A percentile compares a stretch with the other conserved stretches of the same genome.
phyloP scores from a whole-genome alignment of 2,113 vertebrate genomes.

The Dicerorhinus sumatrensis region DNA sequence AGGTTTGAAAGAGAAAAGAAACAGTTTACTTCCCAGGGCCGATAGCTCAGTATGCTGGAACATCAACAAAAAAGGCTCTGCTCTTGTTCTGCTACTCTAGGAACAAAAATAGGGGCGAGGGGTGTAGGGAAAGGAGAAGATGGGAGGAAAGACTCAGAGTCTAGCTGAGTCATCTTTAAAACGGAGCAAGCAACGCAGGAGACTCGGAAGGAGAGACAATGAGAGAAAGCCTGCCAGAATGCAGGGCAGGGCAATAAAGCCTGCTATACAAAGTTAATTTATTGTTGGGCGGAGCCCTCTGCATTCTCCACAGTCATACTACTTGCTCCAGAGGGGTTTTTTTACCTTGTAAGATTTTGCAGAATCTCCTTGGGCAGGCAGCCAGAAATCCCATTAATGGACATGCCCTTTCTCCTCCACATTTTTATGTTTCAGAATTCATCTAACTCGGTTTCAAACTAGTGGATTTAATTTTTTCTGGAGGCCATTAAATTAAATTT shows the following conservation, averaged over 20 bases:
- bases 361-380: constrained; percentile 43
- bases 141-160: constrained; percentile 1
- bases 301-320: not conserved
- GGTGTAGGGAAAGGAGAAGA: not conserved
- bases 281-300: not conserved
- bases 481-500: constrained; percentile 56
- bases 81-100: constrained; percentile 19
- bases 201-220: not conserved
- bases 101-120: not conserved
- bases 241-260: constrained; percentile 12
- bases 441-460: constrained; percentile 54
- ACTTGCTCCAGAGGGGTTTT: not conserved
- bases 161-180: constrained; percentile 31
- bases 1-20: constrained; percentile 17
- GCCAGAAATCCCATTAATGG: constrained; percentile 77
- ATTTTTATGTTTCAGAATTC: constrained; percentile 60
- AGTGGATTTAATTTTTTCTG: constrained; percentile 62
- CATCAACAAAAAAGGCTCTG: not conserved
- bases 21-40: not conserved
- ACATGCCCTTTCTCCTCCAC: not conserved
- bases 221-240: constrained; percentile 29
- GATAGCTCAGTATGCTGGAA: not conserved
- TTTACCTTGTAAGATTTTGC: constrained; percentile 59
- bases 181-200: constrained; percentile 58
- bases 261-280: constrained; percentile 54